Evolutionary conservation across 2,113 vertebrate genomes (phyloP), one percentile per base, ranked within the genome.

Genomic region (Tetrao urogallus): DNA sequence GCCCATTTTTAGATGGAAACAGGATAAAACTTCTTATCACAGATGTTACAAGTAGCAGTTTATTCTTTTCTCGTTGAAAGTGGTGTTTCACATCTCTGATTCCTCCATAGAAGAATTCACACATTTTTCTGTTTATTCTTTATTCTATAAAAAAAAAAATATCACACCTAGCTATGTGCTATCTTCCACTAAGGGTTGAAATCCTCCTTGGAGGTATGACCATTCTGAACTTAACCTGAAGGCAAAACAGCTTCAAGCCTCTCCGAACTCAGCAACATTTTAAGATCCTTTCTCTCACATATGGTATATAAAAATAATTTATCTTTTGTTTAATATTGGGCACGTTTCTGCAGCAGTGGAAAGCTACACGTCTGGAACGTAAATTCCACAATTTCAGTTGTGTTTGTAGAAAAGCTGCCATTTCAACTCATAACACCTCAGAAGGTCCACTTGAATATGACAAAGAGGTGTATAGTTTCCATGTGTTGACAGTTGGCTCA

Each of bases 111-210:
- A 18, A 52, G 57, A 34, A 45, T 92, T 92, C 47, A 27, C 5
- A 32, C 16, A 58, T 30, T 81, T 86, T 92, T 75, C 57, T 95
- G 3, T 71, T 88, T 84, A 88, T 81, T 78, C 10, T 92, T 83
- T 38, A 2, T 82, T 79, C 32, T 57, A 30, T n/a, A 65, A 87
- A 92, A 56, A 19, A 48, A 48, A 22, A 76, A n/a, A 63, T 10
- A 61, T 10, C 76, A 52, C 54, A 28, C 13, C 24, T 73, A 2
- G 0, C 52, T 76, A 72, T 34, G 13, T 56, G 25, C 21, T 67
- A 65, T 28, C 18, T 83, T 48, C 9, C 0, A 0, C 25, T 63
- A 20, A 57, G 16, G 19, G 32, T 72, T 75, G 36, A 71, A 57
- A 28, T 67, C 16, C 64, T 67, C 50, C 58, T 80, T 74, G 74